A percentile compares a stretch with the other conserved stretches of the same genome.
Conservation (phyloP, 2,888 invertebrate species). For the Pharmacophagus antenor region DNA sequence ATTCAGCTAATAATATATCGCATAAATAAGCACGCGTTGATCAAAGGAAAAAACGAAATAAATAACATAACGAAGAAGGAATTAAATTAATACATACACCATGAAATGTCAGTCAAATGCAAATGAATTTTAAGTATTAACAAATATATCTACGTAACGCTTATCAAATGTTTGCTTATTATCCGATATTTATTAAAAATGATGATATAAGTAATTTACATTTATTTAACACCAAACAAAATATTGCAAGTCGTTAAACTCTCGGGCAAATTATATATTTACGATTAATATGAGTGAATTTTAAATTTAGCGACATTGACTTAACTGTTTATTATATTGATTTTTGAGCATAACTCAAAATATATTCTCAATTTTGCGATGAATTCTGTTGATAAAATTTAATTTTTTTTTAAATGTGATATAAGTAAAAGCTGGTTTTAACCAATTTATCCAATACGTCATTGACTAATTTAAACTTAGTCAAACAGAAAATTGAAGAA, state of each 20-base stretch:
- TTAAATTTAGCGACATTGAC: too few relatives aligned
- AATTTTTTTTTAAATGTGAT: too few relatives aligned
- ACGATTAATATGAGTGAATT: neutral
- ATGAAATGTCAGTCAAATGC: too few relatives aligned
- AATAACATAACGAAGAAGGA: neutral
- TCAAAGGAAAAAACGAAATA: neutral
- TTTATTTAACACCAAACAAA: neutral
- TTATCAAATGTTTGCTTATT: neutral
- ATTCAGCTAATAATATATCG: neutral
- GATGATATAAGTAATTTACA: neutral
- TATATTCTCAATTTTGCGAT: too few relatives aligned
- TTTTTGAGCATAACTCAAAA: too few relatives aligned
- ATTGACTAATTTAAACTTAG: too few relatives aligned
- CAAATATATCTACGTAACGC: neutral
- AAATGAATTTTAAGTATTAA: neutral
- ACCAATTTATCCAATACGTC: too few relatives aligned
- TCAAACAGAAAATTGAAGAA: too few relatives aligned
- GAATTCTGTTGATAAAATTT: too few relatives aligned
- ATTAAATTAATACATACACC: neutral
- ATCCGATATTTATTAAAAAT: neutral
- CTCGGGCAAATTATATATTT: too few relatives aligned
- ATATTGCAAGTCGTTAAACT: neutral
- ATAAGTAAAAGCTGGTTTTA: too few relatives aligned
- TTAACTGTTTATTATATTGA: too few relatives aligned
- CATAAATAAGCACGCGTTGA: neutral